Base-by-base conservation (phyloP, 2,888 invertebrate genomes). In the Zonitis immaculata region DNA sequence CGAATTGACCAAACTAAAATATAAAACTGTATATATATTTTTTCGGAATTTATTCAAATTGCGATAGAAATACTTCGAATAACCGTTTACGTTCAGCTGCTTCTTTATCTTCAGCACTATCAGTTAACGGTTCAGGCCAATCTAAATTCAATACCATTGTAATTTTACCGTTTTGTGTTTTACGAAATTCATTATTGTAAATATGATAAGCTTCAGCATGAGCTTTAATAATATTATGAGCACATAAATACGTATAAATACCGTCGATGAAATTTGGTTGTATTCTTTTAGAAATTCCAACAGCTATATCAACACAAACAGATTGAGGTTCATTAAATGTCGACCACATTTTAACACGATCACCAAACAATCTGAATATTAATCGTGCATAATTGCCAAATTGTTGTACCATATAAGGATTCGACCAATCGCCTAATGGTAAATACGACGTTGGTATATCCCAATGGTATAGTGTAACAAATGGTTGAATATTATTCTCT, bases 141-240 rank as follows among this genome's bases (percentile, higher is more conserved):
- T 81, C 80, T 0, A 80, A 79, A 66, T 84, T 83, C 49, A 83
- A 60, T 0, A 85, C 81, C 56, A 86, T 80, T 4, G 62, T 52
- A 27, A 62, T 56, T 59, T 50, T 51, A 74, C 84, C 84, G 52
- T 80, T 76, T 66, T 84, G 84, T 1, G 58, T 65, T 0, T 76
- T 60, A 52, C 80, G 77, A 71, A 82, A 87, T n/a, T 79, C 77
- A 6, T 79, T 73, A 45, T 85, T 77, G 67, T 87, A 88, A 25
- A 86, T 68, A 52, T 81, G 79, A 71, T 84, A 89, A 0, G 82
- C 80, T 63, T 78, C 81, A 3, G 85, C 86, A 64, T 89, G 89
- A 0, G 88, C 82, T 61, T 83, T 78, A n/a, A 89, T 73, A 44
- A 85, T 70, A 47, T 81, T 83, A 63, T 86, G 83, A 48, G 81